Evolutionary conservation across 2,797 vertebrate species (phyloP).

Genomic region (Pelochelys cantorii): DNA sequence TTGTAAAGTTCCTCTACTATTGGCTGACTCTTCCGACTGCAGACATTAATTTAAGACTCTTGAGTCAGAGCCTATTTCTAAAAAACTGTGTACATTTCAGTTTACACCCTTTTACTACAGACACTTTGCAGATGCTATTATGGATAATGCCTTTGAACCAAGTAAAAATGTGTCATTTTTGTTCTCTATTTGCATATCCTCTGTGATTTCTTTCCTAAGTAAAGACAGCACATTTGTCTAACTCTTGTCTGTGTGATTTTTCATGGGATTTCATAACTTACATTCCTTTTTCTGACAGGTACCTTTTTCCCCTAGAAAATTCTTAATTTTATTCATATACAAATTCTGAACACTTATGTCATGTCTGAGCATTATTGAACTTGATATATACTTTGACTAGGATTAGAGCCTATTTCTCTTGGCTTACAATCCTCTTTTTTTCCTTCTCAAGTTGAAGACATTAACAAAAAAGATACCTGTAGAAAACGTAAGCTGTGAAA

Average conservation of each 20-base stretch:
- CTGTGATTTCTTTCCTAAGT: slow-evolving; percentile 59
- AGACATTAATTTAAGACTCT: slow-evolving; percentile 12
- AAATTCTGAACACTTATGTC: slow-evolving; percentile 27
- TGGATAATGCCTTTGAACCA: slow-evolving; percentile 63
- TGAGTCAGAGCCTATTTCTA: slow-evolving; percentile 26
- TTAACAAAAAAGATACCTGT: slow-evolving; percentile 28
- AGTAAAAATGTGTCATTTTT: slow-evolving; percentile 66
- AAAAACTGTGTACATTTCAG: slow-evolving; percentile 62
- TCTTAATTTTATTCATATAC: slow-evolving; percentile 55
- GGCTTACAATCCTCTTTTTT: neutral
- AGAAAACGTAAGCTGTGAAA: slow-evolving; percentile 37
- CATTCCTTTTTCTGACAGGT: slow-evolving; percentile 43
- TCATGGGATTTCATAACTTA: slow-evolving; percentile 42
- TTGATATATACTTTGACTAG: slow-evolving; percentile 54
- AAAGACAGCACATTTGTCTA: slow-evolving; percentile 60
- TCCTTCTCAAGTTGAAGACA: slow-evolving; percentile 11
- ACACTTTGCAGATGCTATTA: slow-evolving; percentile 69
- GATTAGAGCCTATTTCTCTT: slow-evolving; percentile 47
- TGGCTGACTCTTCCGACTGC: neutral
- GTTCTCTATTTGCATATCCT: slow-evolving; percentile 65
- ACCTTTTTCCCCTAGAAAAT: slow-evolving; percentile 28
- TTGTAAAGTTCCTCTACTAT: neutral
- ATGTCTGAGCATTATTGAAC: slow-evolving; percentile 21
- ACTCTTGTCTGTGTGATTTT: slow-evolving; percentile 30
- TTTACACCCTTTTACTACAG: slow-evolving; percentile 61